phyloP scores from a whole-genome alignment of 2,888 invertebrate genomes.

The Hecatera dysodea region DNA sequence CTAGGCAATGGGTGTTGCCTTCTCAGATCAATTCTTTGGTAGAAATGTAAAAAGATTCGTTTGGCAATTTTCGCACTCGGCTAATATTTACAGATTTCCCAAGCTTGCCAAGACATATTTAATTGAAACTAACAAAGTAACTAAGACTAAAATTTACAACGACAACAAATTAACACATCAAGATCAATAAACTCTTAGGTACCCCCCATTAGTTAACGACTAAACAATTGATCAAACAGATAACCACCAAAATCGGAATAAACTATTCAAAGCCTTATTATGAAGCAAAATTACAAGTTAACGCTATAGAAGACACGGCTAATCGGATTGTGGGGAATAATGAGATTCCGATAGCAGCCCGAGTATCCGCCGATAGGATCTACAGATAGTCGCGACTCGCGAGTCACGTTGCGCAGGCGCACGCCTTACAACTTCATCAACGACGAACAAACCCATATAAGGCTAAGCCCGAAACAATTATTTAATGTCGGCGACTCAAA shows the following conservation, averaged over 20 bases:
- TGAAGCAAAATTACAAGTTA: constrained; percentile 68
- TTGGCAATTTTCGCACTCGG: background rate
- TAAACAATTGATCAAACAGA: constrained; percentile 48
- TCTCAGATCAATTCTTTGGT: too few species aligned
- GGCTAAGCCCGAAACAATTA: constrained; percentile 66
- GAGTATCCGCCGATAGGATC: constrained; percentile 78
- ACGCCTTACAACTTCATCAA: constrained; percentile 76
- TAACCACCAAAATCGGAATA: constrained; percentile 55
- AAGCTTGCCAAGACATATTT: background rate
- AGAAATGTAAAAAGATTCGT: background rate
- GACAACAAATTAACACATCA: constrained; percentile 38
- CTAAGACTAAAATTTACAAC: background rate
- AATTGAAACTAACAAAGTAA: background rate
- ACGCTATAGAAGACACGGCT: constrained; percentile 72
- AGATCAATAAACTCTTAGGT: constrained; percentile 26
- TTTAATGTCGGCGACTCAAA: constrained; percentile 62
- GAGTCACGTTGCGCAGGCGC: constrained; percentile 73
- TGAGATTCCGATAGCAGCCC: constrained; percentile 76
- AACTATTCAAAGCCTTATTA: constrained; percentile 64
- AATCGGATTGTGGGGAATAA: constrained; percentile 80
- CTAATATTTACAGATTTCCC: background rate
- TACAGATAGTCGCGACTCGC: constrained; percentile 69
- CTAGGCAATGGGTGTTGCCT: too few species aligned
- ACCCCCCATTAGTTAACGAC: constrained; percentile 29
- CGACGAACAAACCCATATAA: constrained; percentile 55